Base-by-base conservation (phyloP, 2,797 vertebrate species). In the Clarias platycephalus region DNA sequence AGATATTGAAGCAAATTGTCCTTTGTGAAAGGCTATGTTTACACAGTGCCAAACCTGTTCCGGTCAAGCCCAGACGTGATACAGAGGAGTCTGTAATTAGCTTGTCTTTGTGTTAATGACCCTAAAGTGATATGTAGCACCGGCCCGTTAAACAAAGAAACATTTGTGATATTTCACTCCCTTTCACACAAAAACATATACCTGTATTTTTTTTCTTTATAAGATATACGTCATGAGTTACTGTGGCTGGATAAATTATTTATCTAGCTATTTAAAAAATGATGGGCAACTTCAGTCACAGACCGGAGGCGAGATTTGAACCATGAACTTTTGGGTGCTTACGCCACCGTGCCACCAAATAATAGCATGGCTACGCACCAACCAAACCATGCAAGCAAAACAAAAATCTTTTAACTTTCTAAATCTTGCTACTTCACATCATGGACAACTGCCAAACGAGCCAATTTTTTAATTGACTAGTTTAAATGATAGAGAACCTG, bases 21-120 rank as follows among this genome's bases (percentile, higher is more conserved):
- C 4, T 74, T 20, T 55, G 49, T 49, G 57, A 57, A 18, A 2
- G 34, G 26, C 20, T 58, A 34, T 20, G 34, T 31, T 58, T 31
- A 77, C 55, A 77, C 2, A 24, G 31, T 8, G 20, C 4, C 24
- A 60, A 37, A 9, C 37, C 2, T 77, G 31, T 80, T 49, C 18
- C 77, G 20, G 66, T 71, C 83, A 76, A 84, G 85, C 55, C 83
- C 68, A 80, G 80, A 83, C 87, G 80, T 79, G 80, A 81, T 13
- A 1, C 31, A 18, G 57, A 67, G 72, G 5, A 82, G 26, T 66
- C 55, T 64, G 70, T 55, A 62, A 71, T 55, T 71, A 84, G 24
- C 22, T 16, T 66, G 6, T n/a, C n/a, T 67, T 18, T 64, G 37
- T 28, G 28, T 28, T 18, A 18, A 53, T 37, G 31, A 28, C 55